Evolutionary conservation across 2,888 invertebrate species (phyloP).

Genomic region (Spisula subtruncata): DNA sequence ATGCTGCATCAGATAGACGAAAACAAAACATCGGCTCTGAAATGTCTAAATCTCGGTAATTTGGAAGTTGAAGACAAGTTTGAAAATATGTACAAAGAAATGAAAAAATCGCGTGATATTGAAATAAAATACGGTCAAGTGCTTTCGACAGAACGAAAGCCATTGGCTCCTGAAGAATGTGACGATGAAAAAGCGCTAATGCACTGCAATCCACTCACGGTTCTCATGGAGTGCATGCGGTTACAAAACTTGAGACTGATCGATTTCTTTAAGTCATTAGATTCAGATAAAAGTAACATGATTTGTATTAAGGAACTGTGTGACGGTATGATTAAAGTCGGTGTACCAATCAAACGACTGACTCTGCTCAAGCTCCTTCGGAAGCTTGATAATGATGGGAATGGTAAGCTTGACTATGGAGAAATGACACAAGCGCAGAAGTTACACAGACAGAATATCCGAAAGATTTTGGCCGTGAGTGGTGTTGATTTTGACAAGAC

Average conservation of each 20-base stretch:
- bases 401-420: constrained; percentile 68
- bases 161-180: constrained; percentile 46
- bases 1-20: constrained; percentile 68
- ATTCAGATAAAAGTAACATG: constrained; percentile 64
- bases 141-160: constrained; percentile 59
- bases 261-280: constrained; percentile 71
- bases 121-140: constrained; percentile 69
- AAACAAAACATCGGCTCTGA: constrained; percentile 58
- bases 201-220: constrained; percentile 71
- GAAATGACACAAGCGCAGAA: constrained; percentile 71
- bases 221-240: constrained; percentile 75
- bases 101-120: constrained; percentile 62
- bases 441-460: constrained; percentile 63
- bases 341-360: constrained; percentile 63
- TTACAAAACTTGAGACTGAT: constrained; percentile 72
- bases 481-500: constrained; percentile 67
- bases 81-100: constrained; percentile 58
- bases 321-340: constrained; percentile 67
- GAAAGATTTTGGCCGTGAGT: constrained; percentile 39
- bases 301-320: constrained; percentile 69
- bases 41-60: constrained; percentile 71
- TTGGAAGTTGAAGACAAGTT: constrained; percentile 71
- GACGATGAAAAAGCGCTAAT: constrained; percentile 66
- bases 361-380: constrained; percentile 60
- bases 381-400: constrained; percentile 69